These are phyloP conservation scores for Bothrops jararaca DNA, from an alignment of 2,113 vertebrate genomes.

Conservation along the genomic window DNA sequence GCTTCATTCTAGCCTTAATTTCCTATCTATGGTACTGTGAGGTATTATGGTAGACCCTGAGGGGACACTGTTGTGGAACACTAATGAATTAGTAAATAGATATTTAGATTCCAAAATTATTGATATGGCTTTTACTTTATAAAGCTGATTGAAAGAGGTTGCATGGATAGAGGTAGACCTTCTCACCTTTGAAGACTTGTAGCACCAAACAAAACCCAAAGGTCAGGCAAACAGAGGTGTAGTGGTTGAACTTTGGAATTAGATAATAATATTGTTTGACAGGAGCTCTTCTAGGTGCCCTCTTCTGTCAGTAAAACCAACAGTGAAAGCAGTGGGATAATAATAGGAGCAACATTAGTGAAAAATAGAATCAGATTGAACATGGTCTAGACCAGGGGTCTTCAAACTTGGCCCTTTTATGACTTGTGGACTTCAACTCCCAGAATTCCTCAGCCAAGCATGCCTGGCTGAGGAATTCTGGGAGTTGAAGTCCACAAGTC, in stretches of 20 bases:
- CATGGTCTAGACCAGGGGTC: background rate
- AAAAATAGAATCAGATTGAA: background rate
- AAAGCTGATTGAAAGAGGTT: background rate
- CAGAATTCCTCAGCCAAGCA: too few species aligned
- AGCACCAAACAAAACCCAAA: background rate
- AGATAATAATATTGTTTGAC: background rate
- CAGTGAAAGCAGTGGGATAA: background rate
- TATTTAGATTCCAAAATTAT: background rate
- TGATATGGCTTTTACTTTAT: background rate
- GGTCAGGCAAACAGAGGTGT: background rate
- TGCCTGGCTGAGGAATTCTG: too few species aligned
- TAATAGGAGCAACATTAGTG: background rate
- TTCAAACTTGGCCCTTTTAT: too few species aligned
- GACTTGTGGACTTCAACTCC: too few species aligned
- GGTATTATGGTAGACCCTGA: background rate
- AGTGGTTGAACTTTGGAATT: background rate
- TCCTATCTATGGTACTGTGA: background rate
- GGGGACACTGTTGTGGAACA: background rate
- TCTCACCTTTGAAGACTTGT: background rate
- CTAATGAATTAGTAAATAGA: background rate
- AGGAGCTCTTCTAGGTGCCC: background rate
- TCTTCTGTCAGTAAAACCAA: background rate
- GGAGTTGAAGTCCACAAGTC: too few species aligned
- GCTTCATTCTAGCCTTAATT: background rate
- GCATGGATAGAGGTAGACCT: background rate